Evolutionary conservation across 2,797 vertebrate species (phyloP).

Genomic region (Cyprinella venusta): DNA sequence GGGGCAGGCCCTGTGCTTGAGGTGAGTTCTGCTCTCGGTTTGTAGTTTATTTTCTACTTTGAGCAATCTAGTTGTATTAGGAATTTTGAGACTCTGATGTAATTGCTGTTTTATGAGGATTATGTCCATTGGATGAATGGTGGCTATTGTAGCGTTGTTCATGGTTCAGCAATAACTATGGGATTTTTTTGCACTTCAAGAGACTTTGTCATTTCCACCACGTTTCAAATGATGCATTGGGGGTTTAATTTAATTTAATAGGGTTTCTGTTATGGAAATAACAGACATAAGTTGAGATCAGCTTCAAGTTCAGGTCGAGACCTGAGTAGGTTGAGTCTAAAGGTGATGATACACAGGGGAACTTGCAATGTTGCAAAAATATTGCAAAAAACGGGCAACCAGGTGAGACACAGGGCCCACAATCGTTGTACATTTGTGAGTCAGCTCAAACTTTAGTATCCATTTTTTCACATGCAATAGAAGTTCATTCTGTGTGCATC

Average conservation of each 20-base stretch:
- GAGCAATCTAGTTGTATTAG: neutral
- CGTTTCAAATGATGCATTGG: neutral
- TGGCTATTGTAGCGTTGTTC: neutral
- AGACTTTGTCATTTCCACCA: neutral
- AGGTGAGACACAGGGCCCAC: too few species aligned
- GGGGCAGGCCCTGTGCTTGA: conserved; percentile 93
- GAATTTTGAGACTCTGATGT: neutral
- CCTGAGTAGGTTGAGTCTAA: neutral
- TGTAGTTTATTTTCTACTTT: neutral
- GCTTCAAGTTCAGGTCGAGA: neutral
- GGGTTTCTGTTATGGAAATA: neutral
- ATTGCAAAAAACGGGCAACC: too few species aligned
- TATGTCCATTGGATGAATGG: neutral
- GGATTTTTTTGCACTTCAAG: neutral
- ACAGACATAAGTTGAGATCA: too few species aligned
- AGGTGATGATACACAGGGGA: too few species aligned
- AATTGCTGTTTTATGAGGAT: neutral
- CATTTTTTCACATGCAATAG: too few species aligned
- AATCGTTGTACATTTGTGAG: too few species aligned
- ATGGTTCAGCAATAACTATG: neutral
- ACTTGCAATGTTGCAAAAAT: too few species aligned
- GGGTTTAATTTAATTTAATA: neutral
- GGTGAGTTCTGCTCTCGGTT: conserved; percentile 75
- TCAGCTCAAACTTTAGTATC: too few species aligned
- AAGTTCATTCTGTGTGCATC: too few species aligned